Conservation (phyloP, 2,797 vertebrate species). For the Sebastes vulpes region DNA sequence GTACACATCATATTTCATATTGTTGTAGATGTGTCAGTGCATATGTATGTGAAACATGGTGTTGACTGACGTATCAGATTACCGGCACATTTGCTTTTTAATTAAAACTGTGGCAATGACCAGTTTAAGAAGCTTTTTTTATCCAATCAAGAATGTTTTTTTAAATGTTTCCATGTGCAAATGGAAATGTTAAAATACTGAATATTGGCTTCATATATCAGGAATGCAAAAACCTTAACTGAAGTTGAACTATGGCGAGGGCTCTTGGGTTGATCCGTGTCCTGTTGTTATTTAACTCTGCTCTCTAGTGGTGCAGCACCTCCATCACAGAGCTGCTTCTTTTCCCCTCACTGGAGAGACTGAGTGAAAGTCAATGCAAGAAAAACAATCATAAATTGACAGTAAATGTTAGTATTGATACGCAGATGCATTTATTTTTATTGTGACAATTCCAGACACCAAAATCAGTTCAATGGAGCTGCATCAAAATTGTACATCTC, state of each 20-base stretch:
- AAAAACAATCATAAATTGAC: no score
- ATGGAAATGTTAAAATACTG: slow-evolving; percentile 2
- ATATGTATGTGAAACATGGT: background rate
- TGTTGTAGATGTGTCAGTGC: background rate
- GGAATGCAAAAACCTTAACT: background rate
- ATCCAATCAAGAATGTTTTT: background rate
- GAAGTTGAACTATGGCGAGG: background rate
- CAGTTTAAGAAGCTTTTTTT: background rate
- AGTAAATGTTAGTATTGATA: background rate
- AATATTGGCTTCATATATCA: slow-evolving; percentile 4
- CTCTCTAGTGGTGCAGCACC: slow-evolving; percentile 32
- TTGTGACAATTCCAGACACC: background rate
- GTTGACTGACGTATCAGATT: background rate
- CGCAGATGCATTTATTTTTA: background rate
- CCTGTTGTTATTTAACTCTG: slow-evolving; percentile 6
- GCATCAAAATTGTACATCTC: no score
- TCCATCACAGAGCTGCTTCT: background rate
- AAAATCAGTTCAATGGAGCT: no score
- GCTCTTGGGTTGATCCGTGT: background rate
- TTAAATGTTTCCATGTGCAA: background rate
- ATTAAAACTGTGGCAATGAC: background rate
- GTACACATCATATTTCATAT: background rate
- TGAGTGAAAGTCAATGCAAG: background rate
- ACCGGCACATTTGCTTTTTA: background rate
- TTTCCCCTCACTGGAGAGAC: rapidly evolving